A percentile compares a stretch with the other conserved stretches of the same genome.
Conservation (phyloP, 2,797 vertebrate species). For the Coregonus ussuriensis region DNA sequence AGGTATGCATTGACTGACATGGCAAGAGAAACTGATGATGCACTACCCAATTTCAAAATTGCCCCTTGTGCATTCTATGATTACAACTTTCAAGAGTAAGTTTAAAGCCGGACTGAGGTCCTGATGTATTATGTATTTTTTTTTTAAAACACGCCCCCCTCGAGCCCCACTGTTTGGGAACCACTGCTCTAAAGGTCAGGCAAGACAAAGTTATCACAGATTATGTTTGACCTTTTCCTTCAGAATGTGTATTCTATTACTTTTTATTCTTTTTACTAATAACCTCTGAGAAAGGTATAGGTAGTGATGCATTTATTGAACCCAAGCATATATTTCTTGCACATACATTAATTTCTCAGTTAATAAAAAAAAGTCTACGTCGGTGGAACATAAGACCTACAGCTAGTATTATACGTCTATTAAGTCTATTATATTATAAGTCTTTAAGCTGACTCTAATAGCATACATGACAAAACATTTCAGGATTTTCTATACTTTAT, state of each 20-base stretch:
- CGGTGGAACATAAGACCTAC: no score
- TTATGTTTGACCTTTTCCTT: neutral
- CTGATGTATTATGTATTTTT: no score
- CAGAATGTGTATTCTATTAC: neutral
- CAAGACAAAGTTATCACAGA: neutral
- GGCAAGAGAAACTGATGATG: no score
- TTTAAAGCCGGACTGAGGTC: no score
- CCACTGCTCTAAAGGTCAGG: neutral
- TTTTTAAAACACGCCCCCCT: no score
- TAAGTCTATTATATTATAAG: neutral
- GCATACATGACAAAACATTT: neutral
- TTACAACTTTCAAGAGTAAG: no score
- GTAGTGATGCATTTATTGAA: neutral
- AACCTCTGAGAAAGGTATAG: neutral
- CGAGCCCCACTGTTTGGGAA: no score
- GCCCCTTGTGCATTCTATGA: no score
- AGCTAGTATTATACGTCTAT: neutral
- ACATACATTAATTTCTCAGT: no score
- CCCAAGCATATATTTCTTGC: neutral
- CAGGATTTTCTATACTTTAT: conserved; percentile 56
- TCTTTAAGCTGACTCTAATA: neutral
- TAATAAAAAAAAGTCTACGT: no score
- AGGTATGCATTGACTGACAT: no score
- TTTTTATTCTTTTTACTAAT: neutral
- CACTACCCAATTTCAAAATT: no score